phyloP scores from a whole-genome alignment of 2,113 vertebrate species.

The Calonectris borealis region DNA sequence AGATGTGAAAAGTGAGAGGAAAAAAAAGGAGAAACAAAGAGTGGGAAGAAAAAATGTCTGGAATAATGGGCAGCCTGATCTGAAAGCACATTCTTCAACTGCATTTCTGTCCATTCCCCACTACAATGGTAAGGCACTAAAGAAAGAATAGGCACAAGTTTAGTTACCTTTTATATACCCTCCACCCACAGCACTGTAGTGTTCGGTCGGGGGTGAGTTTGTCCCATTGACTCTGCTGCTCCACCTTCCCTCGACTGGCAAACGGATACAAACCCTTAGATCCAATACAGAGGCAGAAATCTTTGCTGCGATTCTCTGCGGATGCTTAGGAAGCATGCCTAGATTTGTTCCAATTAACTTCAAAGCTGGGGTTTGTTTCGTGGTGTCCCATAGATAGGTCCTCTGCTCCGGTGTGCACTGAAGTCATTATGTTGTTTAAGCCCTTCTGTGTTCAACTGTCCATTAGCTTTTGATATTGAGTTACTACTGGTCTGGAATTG shows the following conservation, averaged over 20 bases:
- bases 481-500: background rate
- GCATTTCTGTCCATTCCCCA: background rate
- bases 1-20: background rate
- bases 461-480: background rate
- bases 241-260: background rate
- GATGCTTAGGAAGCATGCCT: background rate
- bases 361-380: background rate
- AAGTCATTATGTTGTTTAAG: background rate
- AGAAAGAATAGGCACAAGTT: background rate
- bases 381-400: background rate
- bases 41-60: background rate
- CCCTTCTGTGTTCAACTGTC: background rate
- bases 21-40: background rate
- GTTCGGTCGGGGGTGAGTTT: rapidly evolving
- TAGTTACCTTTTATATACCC: background rate
- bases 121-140: background rate
- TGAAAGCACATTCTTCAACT: background rate
- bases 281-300: background rate
- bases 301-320: background rate
- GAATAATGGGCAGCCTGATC: background rate
- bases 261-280: background rate
- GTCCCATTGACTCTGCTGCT: background rate
- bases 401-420: background rate
- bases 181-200: background rate
- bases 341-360: background rate